Percentiles rank a stretch among this genome's conserved stretches.
phyloP scores from a whole-genome alignment of 2,113 vertebrate genomes.

The Cottus gobio region DNA sequence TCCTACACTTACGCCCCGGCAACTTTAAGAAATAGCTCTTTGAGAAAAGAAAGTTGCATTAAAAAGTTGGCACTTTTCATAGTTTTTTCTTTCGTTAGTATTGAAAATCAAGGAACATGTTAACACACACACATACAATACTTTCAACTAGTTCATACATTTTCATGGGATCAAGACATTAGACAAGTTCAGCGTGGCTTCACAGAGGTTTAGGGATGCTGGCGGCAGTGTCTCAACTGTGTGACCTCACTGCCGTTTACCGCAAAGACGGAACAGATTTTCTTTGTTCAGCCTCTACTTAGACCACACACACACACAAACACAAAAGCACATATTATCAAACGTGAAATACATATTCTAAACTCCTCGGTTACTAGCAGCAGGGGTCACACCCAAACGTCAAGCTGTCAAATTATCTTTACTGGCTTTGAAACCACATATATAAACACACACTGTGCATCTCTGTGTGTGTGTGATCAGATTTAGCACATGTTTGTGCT shows the following conservation, averaged over 20 bases:
- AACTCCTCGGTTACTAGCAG: neutral
- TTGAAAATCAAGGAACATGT: neutral
- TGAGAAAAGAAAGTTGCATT: neutral
- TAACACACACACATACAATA: neutral
- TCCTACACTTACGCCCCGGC: neutral
- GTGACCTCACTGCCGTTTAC: constrained; percentile 18
- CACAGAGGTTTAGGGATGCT: constrained; percentile 11
- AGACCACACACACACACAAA: constrained; percentile 1
- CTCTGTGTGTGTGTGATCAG: neutral
- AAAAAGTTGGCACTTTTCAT: neutral
- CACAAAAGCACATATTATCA: neutral
- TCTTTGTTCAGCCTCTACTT: constrained; percentile 31
- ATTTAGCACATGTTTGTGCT: neutral
- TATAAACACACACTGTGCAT: neutral
- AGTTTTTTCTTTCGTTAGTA: neutral
- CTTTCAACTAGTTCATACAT: constrained; percentile 41
- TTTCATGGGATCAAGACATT: constrained; percentile 53
- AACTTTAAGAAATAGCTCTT: neutral
- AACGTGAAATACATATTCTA: neutral
- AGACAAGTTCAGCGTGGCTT: constrained; percentile 20
- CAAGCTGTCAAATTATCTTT: constrained; percentile 13
- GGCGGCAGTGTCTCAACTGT: neutral
- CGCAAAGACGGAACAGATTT: constrained; percentile 41
- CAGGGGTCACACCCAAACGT: neutral
- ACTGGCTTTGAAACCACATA: neutral